phyloP scores from a whole-genome alignment of 2,888 invertebrate species.

The Drosophila atripex region DNA sequence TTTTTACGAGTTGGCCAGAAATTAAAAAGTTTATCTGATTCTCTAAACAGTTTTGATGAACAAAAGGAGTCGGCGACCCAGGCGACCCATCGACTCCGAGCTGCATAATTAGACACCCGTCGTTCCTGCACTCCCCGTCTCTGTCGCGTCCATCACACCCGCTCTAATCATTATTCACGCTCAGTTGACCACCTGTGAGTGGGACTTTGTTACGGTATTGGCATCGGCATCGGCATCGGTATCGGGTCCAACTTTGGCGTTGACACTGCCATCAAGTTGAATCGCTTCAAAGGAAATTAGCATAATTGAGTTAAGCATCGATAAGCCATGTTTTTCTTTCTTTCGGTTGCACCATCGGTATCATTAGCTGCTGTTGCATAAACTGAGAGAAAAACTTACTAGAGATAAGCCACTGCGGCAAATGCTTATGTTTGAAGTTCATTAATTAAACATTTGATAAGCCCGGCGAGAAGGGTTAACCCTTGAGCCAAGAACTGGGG shows the following conservation, averaged over 20 bases:
- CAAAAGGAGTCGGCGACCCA: slow-evolving; percentile 61
- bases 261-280: slow-evolving; percentile 44
- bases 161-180: slow-evolving; percentile 77
- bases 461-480: slow-evolving; percentile 37
- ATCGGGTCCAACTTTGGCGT: slow-evolving; percentile 48
- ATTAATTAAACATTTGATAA: slow-evolving; percentile 79
- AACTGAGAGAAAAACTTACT: slow-evolving; percentile 10
- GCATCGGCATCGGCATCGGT: slow-evolving; percentile 25
- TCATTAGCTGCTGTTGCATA: slow-evolving; percentile 58
- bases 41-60: slow-evolving; percentile 75
- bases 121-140: slow-evolving; percentile 21
- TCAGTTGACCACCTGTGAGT: slow-evolving; percentile 81
- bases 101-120: slow-evolving; percentile 78
- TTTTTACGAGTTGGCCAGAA: slow-evolving; percentile 72
- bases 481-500: slow-evolving; percentile 13
- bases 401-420: slow-evolving; percentile 30
- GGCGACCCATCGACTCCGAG: slow-evolving; percentile 15
- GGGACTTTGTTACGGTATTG: slow-evolving; percentile 56
- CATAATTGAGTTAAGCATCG: slow-evolving; percentile 78
- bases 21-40: slow-evolving; percentile 80
- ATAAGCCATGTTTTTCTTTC: slow-evolving; percentile 64
- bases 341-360: slow-evolving; percentile 44
- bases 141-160: slow-evolving; percentile 1
- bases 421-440: slow-evolving; percentile 58
- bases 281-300: slow-evolving; percentile 56